phyloP scores from a whole-genome alignment of 2,888 invertebrate genomes.

The Lithophane socia region DNA sequence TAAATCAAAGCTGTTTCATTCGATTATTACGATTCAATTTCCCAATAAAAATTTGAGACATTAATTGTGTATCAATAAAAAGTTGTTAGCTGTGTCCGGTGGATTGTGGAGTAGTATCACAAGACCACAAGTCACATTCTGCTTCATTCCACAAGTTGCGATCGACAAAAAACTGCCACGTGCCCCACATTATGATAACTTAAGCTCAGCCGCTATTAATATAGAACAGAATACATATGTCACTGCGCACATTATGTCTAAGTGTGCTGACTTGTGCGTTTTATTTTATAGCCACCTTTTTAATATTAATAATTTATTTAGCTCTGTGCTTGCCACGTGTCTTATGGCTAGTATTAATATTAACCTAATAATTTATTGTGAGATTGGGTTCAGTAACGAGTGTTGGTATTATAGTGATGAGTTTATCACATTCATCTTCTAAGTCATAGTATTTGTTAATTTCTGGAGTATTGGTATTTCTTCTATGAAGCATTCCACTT shows the following conservation, averaged over 20 bases:
- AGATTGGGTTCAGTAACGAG: background rate
- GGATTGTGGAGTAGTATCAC: slow-evolving; percentile 54
- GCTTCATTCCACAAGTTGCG: slow-evolving; percentile 58
- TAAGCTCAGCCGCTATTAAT: slow-evolving; percentile 54
- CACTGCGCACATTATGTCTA: slow-evolving; percentile 54
- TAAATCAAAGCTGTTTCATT: slow-evolving; percentile 54
- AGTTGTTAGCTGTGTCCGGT: slow-evolving; percentile 57
- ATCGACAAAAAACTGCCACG: slow-evolving; percentile 62
- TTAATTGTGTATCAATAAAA: slow-evolving; percentile 63
- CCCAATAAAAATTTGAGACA: slow-evolving; percentile 57
- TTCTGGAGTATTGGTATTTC: background rate
- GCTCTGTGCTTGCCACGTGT: slow-evolving; percentile 14
- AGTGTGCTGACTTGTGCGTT: slow-evolving; percentile 51
- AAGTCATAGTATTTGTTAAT: background rate
- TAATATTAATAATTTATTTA: slow-evolving; percentile 47
- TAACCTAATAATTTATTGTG: background rate
- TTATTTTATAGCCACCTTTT: slow-evolving; percentile 58
- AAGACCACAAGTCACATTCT: slow-evolving; percentile 52
- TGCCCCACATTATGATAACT: slow-evolving; percentile 63
- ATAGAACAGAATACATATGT: slow-evolving; percentile 60
- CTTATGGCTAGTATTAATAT: slow-evolving; percentile 7
- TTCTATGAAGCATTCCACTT: background rate
- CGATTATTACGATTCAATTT: slow-evolving; percentile 63
- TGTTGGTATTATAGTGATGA: background rate
- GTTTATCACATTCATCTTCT: background rate